Evolutionary conservation across 2,797 vertebrate genomes (phyloP).

Genomic region (Periophthalmus magnuspinnatus): DNA sequence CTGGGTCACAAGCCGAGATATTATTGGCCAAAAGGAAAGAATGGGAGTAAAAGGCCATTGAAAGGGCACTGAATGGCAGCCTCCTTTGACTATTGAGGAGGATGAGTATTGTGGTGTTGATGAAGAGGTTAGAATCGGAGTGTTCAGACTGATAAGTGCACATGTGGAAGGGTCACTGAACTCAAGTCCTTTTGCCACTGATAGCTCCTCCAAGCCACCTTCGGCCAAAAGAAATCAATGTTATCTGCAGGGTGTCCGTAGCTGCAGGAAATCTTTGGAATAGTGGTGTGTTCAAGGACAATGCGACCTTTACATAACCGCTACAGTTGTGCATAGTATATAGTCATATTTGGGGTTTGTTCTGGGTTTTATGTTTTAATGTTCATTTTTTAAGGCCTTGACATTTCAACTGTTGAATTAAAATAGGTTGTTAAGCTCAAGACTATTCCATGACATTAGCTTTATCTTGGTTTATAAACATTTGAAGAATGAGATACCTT

Average conservation of each 20-base stretch:
- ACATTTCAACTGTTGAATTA: background rate
- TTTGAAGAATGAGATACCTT: too few species aligned
- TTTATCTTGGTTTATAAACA: too few species aligned
- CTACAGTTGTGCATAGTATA: background rate
- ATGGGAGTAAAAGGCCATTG: slow-evolving; percentile 62
- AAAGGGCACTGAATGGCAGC: slow-evolving; percentile 71
- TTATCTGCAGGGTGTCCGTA: slow-evolving; percentile 7
- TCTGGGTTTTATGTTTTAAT: background rate
- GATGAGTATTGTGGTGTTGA: slow-evolving; percentile 49
- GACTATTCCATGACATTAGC: too few species aligned
- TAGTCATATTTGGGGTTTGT: background rate
- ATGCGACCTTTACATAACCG: background rate
- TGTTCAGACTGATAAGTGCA: slow-evolving; percentile 47
- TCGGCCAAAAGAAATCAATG: slow-evolving; percentile 48
- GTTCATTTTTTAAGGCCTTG: background rate
- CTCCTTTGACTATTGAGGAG: slow-evolving; percentile 47
- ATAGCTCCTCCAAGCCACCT: slow-evolving; percentile 48
- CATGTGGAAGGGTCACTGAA: slow-evolving; percentile 46
- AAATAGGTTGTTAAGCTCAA: background rate
- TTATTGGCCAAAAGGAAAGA: slow-evolving; percentile 40
- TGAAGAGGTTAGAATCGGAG: slow-evolving; percentile 42
- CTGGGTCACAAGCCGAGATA: background rate
- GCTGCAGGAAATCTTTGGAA: background rate
- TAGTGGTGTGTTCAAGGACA: slow-evolving; percentile 4
- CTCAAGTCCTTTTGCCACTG: slow-evolving; percentile 52